Conservation (phyloP, 1,140 invertebrate species). For the Pinna nobilis region DNA sequence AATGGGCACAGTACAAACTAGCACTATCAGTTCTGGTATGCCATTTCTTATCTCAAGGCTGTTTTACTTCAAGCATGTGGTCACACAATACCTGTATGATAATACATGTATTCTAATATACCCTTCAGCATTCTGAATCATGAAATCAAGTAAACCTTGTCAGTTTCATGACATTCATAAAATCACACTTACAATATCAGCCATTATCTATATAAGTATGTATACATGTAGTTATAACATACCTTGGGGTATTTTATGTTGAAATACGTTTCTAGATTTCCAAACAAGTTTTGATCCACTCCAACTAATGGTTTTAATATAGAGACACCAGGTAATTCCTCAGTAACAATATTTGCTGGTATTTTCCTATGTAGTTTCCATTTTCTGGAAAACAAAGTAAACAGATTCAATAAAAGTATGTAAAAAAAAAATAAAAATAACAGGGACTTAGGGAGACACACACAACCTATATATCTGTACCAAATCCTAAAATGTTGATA, state of each 20-base stretch:
- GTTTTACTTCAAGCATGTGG: no score
- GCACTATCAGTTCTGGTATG: no score
- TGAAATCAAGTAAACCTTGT: no score
- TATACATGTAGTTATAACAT: no score
- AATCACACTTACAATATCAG: no score
- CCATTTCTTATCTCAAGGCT: no score
- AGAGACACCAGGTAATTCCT: conserved; percentile 89
- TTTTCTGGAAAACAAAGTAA: conserved; percentile 72
- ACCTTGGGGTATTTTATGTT: conserved; percentile 92
- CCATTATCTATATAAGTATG: no score
- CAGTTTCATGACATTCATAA: no score
- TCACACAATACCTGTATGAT: no score
- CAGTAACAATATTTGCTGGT: conserved; percentile 76
- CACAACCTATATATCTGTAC: neutral
- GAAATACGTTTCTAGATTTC: conserved; percentile 98
- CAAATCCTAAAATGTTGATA: neutral
- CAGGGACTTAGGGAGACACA: neutral
- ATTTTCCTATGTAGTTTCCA: conserved; percentile 76
- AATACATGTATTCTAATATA: no score
- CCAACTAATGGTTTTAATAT: conserved; percentile 97
- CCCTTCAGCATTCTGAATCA: no score
- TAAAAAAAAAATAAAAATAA: neutral
- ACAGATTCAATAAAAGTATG: neutral
- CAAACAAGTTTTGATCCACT: conserved; percentile 92
- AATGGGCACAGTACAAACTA: no score